Evolutionary conservation across 2,113 vertebrate species (phyloP).

Genomic region (Melanerpes formicivorus): DNA sequence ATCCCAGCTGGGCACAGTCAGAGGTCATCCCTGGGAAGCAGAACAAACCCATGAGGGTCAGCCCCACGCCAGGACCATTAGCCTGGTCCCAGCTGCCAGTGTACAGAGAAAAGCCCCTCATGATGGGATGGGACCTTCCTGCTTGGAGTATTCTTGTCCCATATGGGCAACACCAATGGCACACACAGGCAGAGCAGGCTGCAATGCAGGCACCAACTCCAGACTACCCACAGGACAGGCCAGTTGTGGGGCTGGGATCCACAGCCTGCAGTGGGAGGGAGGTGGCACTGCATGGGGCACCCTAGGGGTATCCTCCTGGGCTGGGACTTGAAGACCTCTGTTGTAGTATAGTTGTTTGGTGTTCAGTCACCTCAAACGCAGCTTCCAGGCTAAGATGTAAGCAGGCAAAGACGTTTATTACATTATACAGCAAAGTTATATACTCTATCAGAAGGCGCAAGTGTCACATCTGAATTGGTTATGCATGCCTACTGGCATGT

Average conservation of each 20-base stretch:
- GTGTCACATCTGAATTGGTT: no score
- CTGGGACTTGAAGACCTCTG: fast-evolving
- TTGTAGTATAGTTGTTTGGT: no score
- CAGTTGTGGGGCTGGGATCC: fast-evolving
- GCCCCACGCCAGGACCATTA: fast-evolving
- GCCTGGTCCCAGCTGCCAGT: fast-evolving
- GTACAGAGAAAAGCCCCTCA: fast-evolving
- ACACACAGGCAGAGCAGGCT: no score
- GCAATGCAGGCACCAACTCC: fast-evolving
- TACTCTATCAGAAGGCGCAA: no score
- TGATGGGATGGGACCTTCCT: not conserved
- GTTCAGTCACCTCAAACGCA: no score
- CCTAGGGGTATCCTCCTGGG: not conserved
- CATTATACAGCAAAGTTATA: no score
- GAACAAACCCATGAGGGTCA: not conserved
- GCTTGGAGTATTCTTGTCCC: not conserved
- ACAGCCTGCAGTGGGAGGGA: not conserved
- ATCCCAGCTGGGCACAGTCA: not conserved
- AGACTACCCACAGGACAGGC: not conserved
- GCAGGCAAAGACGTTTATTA: no score
- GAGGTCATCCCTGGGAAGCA: not conserved
- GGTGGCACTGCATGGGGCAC: fast-evolving
- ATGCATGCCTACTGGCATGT: no score
- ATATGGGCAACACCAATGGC: fast-evolving
- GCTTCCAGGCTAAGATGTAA: no score